Evolutionary conservation across 2,113 vertebrate genomes (phyloP), one percentile per base, ranked within the genome.

Genomic region (Apaloderma vittatum): DNA sequence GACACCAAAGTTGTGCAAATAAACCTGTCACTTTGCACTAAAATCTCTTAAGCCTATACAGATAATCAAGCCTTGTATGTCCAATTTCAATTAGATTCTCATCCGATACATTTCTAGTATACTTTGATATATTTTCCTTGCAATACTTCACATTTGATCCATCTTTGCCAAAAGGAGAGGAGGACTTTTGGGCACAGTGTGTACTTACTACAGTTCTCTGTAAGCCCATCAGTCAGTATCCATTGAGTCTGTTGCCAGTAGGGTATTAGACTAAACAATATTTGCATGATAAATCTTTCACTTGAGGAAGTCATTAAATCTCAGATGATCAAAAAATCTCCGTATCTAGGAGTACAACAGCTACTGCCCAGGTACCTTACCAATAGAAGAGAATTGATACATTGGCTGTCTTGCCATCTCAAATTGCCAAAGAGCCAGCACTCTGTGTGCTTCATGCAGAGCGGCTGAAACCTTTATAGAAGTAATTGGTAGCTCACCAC

Each of bases 391-490:
- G 29, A 45, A 88, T n/a, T 34, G 45, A 71, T 83, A 49, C 24
- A 9, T 68, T 29, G 43, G 43, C 12, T 90, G 34, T 36, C 40
- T 81, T 68, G 23, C 37, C 45, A 85, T 37, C 54, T 83, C 45
- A 36, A 30, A 62, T 46, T 11, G 54, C 68, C 37, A 54, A 87
- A 85, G 45, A 58, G 37, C 57, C 65, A 52, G 73, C 4, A 3
- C 49, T 3, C 0, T 3, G 0, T 11, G 10, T 45, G 34, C 73
- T 74, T 74, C 30, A 43, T 8, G 21, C 8, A 9, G 30, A 63
- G 65, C 16, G 54, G 32, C 52, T 88, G 74, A 76, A 87, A 74
- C 23, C 77, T 67, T 71, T 57, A 34, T 11, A 45, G 57, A 32
- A 68, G 52, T 45, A 88, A 82, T 34, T 63, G 61, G 61, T 61